phyloP scores from a whole-genome alignment of 2,888 invertebrate species.

The Alviniconcha strummeri region DNA sequence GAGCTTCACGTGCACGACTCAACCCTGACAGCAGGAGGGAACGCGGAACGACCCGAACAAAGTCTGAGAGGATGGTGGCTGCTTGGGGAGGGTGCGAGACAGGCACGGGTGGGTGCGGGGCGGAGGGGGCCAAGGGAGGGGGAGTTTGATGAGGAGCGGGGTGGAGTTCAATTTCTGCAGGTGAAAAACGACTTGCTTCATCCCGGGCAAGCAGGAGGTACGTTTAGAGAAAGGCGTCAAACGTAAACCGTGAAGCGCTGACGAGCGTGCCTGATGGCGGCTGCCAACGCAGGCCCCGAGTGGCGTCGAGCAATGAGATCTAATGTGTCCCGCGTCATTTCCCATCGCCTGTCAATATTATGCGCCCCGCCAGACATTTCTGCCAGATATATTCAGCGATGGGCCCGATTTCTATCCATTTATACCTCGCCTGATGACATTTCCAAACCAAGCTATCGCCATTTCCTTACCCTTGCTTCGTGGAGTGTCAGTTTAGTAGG shows the following conservation, averaged over 20 bases:
- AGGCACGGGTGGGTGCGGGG: neutral
- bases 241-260: constrained; percentile 20
- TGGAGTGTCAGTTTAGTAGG: no score
- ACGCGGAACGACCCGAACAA: no score
- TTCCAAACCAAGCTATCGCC: neutral
- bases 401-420: constrained; percentile 24
- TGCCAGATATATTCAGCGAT: constrained; percentile 20
- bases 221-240: constrained; percentile 11
- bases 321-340: constrained; percentile 33
- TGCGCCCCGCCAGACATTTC: constrained; percentile 28
- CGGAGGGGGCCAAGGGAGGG: neutral
- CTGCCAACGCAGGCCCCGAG: neutral
- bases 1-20: no score
- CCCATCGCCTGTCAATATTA: constrained; percentile 30
- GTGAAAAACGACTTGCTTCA: constrained; percentile 30
- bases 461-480: neutral
- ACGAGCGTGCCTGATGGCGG: constrained; percentile 13
- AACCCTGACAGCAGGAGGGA: no score
- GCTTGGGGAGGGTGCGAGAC: neutral
- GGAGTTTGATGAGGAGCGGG: neutral
- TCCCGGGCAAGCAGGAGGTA: constrained; percentile 11
- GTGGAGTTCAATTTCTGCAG: constrained; percentile 17
- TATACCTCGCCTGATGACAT: constrained; percentile 22
- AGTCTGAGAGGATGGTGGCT: no score
- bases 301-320: constrained; percentile 8